Evolutionary conservation across 1,140 invertebrate genomes (phyloP), one percentile per base, ranked within the genome.

Genomic region (Bombus vancouverensis): DNA sequence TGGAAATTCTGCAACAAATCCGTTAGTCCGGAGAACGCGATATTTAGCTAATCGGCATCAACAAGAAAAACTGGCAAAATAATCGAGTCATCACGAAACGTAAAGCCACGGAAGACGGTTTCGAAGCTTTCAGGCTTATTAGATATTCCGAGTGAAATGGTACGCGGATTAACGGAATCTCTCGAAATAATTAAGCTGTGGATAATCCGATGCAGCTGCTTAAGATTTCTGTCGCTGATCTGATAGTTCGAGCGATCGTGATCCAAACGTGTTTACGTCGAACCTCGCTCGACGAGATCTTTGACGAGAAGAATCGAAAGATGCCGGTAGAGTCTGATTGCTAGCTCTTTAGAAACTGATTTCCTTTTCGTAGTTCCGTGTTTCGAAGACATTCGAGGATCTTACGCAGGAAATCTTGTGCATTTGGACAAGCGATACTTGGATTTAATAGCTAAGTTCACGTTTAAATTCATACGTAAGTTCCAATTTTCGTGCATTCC

Each of bases 111-210:
- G n/a, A 44, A 39, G 47, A 42, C 42, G 82, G 25, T 77, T 72
- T 28, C 3, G 32, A 28, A 6, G 25, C 37, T 80, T 72, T 47
- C 25, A 22, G 28, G 76, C 76, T 85, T 85, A 80, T 85, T 77
- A 53, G 76, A 85, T 80, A 72, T 85, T 65, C 76, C 68, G 34
- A 85, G 68, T 72, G 53, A 79, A 84, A 78, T 75, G 75, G 65
- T 62, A 71, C 75, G 39, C n/a, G 83, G 76, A 79, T 85, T 62
- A 85, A 80, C 76, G 34, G 39, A 79, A 80, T 85, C 77, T 53
- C 57, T 77, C 57, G 53, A 85, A 80, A 85, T 85, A 80, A 85
- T 72, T 80, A 73, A 80, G 68, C 76, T 34, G 18, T 34, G 66
- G 76, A 85, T 84, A 84, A 84, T 85, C 83, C 32, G 83, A 85